Base-by-base conservation (phyloP, 2,888 invertebrate genomes). In the Barypeithes pellucidus region DNA sequence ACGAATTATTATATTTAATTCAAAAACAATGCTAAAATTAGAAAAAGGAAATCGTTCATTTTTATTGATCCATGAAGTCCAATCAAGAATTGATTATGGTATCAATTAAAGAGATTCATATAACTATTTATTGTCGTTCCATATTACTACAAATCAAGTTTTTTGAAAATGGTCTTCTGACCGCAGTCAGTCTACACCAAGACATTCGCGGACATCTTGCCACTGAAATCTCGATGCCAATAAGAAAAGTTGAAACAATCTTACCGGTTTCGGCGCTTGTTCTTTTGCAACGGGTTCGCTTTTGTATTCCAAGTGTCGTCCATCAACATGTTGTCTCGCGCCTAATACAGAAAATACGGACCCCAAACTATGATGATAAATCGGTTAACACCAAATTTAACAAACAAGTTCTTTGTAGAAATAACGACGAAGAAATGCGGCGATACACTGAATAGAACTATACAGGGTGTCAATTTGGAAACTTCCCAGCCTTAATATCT, bases 221-320 rank as follows among this genome's bases (percentile, higher is more conserved):
- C 60, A 47, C 36, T 68, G 61, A 68, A 61, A 60, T 68, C 60
- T 50, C 50, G 36, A 68, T 60, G 14, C 33, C 43, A 69, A 68
- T 60, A 61, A 60, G 59, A 68, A 61, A 52, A 36, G 24, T 24
- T n/a, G 68, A 61, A 69, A 69, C 36, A 36, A 69, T 69, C 63
- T 62, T 45, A 54, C 69, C 69, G 43, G 36, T 62, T 69, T 69
- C 63, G 69, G 69, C 39, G 41, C 54, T 54, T n/a, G 29, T 52
- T 24, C 14, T 29, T 50, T 47, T n/a, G 50, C 22, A 3, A 4
- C 22, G 12, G 22, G 50, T 22, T 50, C 11, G 50, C 50, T 50
- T 50, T 50, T 50, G 50, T 50, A 4, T 50, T 43, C 12, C 9
- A 22, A 11, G 50, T 22, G 24, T 52, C 14, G 52, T 52, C 9